Evolutionary conservation across 2,888 invertebrate species (phyloP), one percentile per base, ranked within the genome.

Genomic region (Hyppa rectilinea): DNA sequence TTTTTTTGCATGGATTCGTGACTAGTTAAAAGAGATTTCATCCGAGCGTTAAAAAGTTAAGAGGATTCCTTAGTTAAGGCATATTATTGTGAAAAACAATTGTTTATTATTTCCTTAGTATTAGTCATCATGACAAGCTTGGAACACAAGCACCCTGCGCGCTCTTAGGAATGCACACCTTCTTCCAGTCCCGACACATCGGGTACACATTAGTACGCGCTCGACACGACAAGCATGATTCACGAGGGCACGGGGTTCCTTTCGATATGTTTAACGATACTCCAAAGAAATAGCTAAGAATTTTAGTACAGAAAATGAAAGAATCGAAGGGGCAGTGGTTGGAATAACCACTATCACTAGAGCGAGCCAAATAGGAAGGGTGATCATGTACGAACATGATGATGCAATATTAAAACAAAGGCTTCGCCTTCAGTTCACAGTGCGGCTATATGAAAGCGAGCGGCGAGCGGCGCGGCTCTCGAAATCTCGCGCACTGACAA

Each of bases 361-460:
- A 68, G 3, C 3, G 10, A 34, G 23, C 17, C 17, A n/a, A 29
- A 29, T 6, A 20, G 17, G 49, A 20, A n/a, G 23, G 43, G 2
- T 20, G 23, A 26, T 59, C n/a, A 17, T 49, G 4, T 36, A 23
- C 20, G 29, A 43, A 38, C 50, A 45, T 31, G 43, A n/a, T 23
- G 34, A 12, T 34, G 50, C 43, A 45, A 38, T 38, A 52, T 38
- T 43, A 38, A 26, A 38, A 61, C 43, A 31, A 53, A 45, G 75
- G 20, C 23, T 38, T 26, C 23, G 36, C 23, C 17, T 47, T 20
- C 14, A 36, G 52, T 59, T 38, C 34, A 26, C 29, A 36, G 34
- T 34, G 47, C 49, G 26, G 49, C 50, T 76, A 63, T 55, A 59
- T 29, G 58, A 59, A 62, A 62, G 71, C 71, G 26, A 12, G 7